A percentile compares a stretch with the other conserved stretches of the same genome.
phyloP scores from a whole-genome alignment of 2,113 vertebrate genomes.

The Holacanthus passer region DNA sequence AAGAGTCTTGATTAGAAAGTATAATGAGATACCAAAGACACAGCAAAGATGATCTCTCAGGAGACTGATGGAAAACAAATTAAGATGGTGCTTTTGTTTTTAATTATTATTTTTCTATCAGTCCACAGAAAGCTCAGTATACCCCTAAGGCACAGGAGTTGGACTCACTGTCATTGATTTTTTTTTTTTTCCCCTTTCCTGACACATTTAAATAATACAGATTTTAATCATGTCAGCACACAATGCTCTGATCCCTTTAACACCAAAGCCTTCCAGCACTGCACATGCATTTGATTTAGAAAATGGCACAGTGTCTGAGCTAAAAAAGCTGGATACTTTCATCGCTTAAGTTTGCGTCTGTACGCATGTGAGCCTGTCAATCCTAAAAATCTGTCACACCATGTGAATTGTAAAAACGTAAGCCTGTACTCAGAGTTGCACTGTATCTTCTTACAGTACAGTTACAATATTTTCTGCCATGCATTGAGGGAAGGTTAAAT shows the following conservation, averaged over 20 bases:
- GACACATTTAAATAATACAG: conserved; percentile 92
- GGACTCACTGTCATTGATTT: conserved; percentile 90
- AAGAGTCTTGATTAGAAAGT: conserved; percentile 92
- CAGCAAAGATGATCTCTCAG: conserved; percentile 88
- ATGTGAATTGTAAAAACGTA: neutral
- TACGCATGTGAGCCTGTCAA: neutral
- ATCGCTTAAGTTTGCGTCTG: conserved; percentile 22
- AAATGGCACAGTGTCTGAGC: conserved; percentile 86
- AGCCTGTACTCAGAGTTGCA: neutral
- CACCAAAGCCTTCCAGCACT: conserved; percentile 89
- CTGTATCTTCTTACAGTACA: neutral
- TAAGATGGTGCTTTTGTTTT: conserved; percentile 90
- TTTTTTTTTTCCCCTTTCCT: conserved; percentile 78
- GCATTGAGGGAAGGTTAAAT: neutral
- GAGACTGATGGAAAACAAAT: conserved; percentile 91
- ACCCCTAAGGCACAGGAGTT: conserved; percentile 87
- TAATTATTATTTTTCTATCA: conserved; percentile 89
- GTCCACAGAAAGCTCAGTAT: conserved; percentile 85
- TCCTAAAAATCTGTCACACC: neutral
- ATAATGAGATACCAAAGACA: conserved; percentile 92
- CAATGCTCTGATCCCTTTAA: conserved; percentile 91
- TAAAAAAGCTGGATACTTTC: conserved; percentile 38
- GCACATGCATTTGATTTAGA: conserved; percentile 90
- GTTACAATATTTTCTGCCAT: neutral
- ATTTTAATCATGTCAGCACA: conserved; percentile 95